A percentile compares a stretch with the other conserved stretches of the same genome.
phyloP scores from a whole-genome alignment of 1,140 invertebrate species.

The Plodia interpunctella region DNA sequence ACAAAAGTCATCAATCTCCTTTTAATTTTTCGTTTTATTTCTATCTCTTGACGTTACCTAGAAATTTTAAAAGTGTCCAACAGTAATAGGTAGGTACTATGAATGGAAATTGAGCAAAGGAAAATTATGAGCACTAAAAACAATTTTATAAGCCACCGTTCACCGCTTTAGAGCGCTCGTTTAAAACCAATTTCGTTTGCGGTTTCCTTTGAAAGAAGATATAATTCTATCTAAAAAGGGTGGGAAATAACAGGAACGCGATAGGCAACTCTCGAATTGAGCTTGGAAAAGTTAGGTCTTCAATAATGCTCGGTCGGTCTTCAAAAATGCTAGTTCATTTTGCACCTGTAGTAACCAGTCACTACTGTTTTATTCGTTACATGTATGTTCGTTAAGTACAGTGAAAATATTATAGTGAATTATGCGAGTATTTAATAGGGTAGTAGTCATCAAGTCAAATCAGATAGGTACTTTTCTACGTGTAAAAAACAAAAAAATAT shows the following conservation, averaged over 20 bases:
- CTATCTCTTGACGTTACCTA: too few species aligned
- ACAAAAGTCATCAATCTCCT: too few species aligned
- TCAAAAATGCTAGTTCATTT: background rate
- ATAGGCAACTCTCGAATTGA: background rate
- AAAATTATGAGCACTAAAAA: background rate
- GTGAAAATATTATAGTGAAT: background rate
- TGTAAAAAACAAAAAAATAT: too few species aligned
- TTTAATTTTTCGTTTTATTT: too few species aligned
- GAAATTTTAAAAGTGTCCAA: too few species aligned
- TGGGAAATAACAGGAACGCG: slow-evolving; percentile 1
- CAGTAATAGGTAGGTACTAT: background rate
- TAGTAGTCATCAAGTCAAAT: too few species aligned
- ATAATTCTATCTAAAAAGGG: slow-evolving; percentile 3
- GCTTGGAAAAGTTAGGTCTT: background rate
- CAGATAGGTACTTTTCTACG: too few species aligned
- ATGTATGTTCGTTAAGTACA: too few species aligned
- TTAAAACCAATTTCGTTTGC: slow-evolving; percentile 11
- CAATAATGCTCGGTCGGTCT: background rate
- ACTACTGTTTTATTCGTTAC: background rate
- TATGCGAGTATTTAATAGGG: too few species aligned
- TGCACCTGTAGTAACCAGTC: background rate
- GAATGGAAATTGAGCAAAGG: background rate
- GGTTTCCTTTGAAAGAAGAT: slow-evolving; percentile 1
- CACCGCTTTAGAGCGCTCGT: slow-evolving; percentile 7
- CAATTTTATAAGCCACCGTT: background rate